Base-by-base conservation (phyloP, 2,888 invertebrate species). In the Dynastes hyllus region DNA sequence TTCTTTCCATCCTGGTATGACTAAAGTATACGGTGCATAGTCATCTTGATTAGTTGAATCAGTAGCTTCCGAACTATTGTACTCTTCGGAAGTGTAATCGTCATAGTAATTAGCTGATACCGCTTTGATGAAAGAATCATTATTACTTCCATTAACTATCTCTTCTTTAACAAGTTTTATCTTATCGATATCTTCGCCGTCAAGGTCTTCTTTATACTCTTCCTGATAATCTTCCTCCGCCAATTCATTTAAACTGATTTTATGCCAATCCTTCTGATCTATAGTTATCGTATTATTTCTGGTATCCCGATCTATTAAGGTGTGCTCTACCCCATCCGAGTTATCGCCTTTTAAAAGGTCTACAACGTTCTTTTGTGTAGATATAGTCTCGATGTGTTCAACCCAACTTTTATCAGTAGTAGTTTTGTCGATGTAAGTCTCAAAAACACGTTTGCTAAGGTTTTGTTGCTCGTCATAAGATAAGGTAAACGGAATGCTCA, bases 231-330 rank as follows among this genome's bases (percentile, higher is more conserved):
- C 55, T 16, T 58, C 73, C 22, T 75, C 73, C 6, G 22, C 22
- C 27, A 75, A n/a, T 22, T 63, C 73, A 37, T 75, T 75, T 29
- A 75, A 75, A 50, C 61, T 75, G 13, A 75, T 40, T 29, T 75
- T 75, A 0, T 61, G 61, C 73, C 73, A 75, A 45, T 27, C 29
- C 11, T 27, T 61, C 4, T 55, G 45, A 2, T 45, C 27, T 22
- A 45, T 5, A 2, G 45, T 22, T 22, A 50, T 61, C 40, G 61
- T 27, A 61, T 75, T 75, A 2, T 55, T n/a, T 58, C 50, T 32
- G 3, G 71, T 58, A 32, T 71, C 71, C n/a, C 73, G 61, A 16
- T 61, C 58, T 5, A 45, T 61, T 22, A 58, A 6, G 1, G 16
- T 27, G 29, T 75, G 45, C 16, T 45, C 61, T n/a, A 45, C 22